A percentile compares a stretch with the other conserved stretches of the same genome.
These are phyloP conservation scores for Calameuta pallipes DNA, from an alignment of 2,888 invertebrate genomes.

Conservation along the genomic window DNA sequence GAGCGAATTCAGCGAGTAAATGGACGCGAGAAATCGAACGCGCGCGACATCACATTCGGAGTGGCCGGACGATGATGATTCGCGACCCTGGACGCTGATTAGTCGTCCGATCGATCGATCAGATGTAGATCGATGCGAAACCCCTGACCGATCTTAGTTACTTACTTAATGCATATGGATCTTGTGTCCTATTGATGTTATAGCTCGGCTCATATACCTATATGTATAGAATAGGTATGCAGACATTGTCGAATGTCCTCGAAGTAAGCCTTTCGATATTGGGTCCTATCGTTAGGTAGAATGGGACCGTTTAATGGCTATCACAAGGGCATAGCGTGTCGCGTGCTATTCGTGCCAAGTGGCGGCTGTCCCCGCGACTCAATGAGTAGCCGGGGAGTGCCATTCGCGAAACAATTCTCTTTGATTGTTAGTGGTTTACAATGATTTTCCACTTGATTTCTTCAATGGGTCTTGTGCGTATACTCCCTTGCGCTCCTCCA, in stretches of 20 bases:
- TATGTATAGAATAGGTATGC: neutral
- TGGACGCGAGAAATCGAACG: slow-evolving; percentile 7
- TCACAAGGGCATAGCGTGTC: neutral
- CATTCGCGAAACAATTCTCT: slow-evolving; percentile 36
- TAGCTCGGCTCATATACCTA: neutral
- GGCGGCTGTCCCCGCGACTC: neutral
- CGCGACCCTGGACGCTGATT: neutral
- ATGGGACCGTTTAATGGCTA: neutral
- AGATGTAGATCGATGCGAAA: neutral
- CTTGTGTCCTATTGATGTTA: neutral
- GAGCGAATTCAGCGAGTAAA: neutral
- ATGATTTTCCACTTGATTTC: neutral
- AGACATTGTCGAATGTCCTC: neutral
- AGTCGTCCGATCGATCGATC: neutral
- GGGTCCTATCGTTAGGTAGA: neutral
- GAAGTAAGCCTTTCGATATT: neutral
- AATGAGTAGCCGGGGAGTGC: slow-evolving; percentile 21
- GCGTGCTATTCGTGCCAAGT: neutral
- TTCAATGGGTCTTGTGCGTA: neutral
- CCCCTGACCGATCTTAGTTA: neutral
- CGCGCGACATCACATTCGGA: neutral
- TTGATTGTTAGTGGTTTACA: neutral
- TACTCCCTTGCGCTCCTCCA: neutral
- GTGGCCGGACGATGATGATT: neutral
- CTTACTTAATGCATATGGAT: neutral